Evolutionary conservation across 2,113 vertebrate genomes (phyloP).

Genomic region (pig (Sus scrofa)): DNA sequence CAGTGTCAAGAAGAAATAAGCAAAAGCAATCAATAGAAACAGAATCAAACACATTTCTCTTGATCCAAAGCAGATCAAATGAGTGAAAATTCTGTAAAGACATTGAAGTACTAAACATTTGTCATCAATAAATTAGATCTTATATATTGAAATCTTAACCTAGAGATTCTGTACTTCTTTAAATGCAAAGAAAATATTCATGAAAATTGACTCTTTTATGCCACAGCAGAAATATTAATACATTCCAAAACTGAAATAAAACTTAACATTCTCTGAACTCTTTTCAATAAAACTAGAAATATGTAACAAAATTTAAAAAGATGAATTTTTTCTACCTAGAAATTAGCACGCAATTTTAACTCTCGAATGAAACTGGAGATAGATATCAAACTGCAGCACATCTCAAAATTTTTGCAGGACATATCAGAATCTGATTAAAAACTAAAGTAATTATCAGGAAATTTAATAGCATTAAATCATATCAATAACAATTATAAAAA

Average conservation of each 20-base stretch:
- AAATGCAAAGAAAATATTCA: neutral
- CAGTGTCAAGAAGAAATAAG: neutral
- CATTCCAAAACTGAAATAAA: neutral
- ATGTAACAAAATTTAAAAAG: neutral
- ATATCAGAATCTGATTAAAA: neutral
- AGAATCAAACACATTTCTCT: neutral
- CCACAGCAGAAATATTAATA: neutral
- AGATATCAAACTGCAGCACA: neutral
- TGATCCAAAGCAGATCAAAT: neutral
- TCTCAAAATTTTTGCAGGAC: neutral
- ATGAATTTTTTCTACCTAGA: neutral
- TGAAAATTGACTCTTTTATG: neutral
- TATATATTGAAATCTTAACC: neutral
- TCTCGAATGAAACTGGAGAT: neutral
- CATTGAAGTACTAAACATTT: neutral
- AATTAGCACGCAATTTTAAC: neutral
- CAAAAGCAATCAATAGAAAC: neutral
- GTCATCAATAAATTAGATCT: neutral
- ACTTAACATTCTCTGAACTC: neutral
- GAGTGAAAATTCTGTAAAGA: neutral
- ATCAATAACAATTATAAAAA: neutral
- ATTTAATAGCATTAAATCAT: neutral
- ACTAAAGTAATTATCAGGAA: neutral
- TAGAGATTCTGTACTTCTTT: neutral
- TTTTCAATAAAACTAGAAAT: neutral